phyloP scores from a whole-genome alignment of 1,140 invertebrate species.

The Plutomurus gul region DNA sequence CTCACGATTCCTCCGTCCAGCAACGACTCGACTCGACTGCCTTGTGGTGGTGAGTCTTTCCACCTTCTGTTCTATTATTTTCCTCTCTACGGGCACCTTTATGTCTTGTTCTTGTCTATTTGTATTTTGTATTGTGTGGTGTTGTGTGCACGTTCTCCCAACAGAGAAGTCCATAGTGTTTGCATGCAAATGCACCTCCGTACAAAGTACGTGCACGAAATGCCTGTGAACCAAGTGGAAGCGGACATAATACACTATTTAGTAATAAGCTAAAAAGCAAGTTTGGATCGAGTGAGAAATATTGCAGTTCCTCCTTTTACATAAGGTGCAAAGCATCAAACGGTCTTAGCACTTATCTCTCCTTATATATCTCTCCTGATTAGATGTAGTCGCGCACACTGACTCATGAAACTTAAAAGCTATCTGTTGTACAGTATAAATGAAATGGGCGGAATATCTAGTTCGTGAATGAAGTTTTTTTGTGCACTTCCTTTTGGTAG shows the following conservation, averaged over 20 bases:
- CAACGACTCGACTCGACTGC: too few species aligned
- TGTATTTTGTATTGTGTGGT: not conserved
- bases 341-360: too few species aligned
- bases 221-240: too few species aligned
- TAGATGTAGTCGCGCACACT: too few species aligned
- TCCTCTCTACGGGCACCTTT: not conserved
- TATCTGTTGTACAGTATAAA: not conserved
- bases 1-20: constrained; percentile 25
- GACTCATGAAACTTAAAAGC: too few species aligned
- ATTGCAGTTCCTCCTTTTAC: too few species aligned
- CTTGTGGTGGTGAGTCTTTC: not conserved
- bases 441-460: constrained; percentile 16
- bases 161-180: not conserved
- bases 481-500: not conserved
- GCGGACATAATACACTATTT: too few species aligned
- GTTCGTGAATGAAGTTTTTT: constrained; percentile 23
- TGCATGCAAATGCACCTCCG: not conserved
- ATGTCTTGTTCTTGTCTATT: not conserved
- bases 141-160: not conserved
- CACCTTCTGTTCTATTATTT: not conserved
- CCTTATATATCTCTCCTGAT: too few species aligned
- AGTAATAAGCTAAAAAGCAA: too few species aligned
- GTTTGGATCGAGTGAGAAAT: too few species aligned
- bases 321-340: too few species aligned
- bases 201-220: too few species aligned